phyloP scores from a whole-genome alignment of 2,797 vertebrate genomes.

The Myotis planiceps region DNA sequence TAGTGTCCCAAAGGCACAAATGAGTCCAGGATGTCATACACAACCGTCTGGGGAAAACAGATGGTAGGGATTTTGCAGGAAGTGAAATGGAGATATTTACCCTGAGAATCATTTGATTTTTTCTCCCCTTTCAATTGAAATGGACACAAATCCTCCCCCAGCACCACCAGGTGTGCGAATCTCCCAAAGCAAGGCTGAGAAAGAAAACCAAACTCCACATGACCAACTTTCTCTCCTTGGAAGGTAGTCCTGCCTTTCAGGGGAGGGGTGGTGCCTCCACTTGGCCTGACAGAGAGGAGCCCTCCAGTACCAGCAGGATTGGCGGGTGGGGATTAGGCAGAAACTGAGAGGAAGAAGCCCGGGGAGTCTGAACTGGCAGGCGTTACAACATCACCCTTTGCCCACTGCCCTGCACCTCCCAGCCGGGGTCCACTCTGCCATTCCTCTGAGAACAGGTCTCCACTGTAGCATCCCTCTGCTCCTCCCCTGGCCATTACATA shows the following conservation, averaged over 20 bases:
- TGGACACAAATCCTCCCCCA: not conserved
- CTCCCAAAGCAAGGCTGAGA: not conserved
- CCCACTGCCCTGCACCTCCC: not conserved
- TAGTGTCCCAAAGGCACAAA: not conserved
- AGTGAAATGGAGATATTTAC: not conserved
- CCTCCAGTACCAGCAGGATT: too few species aligned
- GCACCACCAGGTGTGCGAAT: not conserved
- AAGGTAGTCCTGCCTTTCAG: not conserved
- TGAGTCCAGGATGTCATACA: not conserved
- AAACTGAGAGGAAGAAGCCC: not conserved
- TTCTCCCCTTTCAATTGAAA: constrained; percentile 9
- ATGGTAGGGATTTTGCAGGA: not conserved
- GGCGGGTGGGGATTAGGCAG: not conserved
- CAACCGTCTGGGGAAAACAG: not conserved
- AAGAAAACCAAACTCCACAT: not conserved
- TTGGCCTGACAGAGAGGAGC: not conserved
- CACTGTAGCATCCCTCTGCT: accelerated
- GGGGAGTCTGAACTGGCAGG: not conserved
- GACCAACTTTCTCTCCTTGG: not conserved
- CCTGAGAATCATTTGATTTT: not conserved
- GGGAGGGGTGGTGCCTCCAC: accelerated
- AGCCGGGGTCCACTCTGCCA: not conserved
- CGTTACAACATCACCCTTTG: not conserved
- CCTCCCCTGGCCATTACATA: too few species aligned
- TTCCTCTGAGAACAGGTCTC: not conserved